phyloP scores from a whole-genome alignment of 2,113 vertebrate genomes.

The Phylloscopus trochilus region DNA sequence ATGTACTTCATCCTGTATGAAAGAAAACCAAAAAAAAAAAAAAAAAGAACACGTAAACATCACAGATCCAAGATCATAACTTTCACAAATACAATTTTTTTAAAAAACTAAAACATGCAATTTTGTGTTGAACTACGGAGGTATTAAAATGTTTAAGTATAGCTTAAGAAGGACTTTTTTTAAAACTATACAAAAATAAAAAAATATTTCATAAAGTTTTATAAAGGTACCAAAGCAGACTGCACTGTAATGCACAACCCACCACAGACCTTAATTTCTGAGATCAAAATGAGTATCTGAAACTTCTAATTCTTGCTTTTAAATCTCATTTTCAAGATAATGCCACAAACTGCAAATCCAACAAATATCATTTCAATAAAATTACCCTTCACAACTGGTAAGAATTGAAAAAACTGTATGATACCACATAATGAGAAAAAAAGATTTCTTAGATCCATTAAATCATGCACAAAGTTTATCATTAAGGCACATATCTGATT shows the following conservation, averaged over 20 bases:
- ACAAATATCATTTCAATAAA: background rate
- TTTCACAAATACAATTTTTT: background rate
- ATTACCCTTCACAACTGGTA: background rate
- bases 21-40: background rate
- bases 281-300: background rate
- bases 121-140: background rate
- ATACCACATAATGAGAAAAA: background rate
- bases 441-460: background rate
- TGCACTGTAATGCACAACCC: background rate
- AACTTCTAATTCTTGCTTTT: background rate
- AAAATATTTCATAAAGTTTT: background rate
- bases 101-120: background rate
- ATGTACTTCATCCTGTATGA: conserved; percentile 91
- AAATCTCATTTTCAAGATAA: background rate
- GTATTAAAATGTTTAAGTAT: background rate
- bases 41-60: background rate
- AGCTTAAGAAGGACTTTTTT: background rate
- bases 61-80: background rate
- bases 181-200: background rate
- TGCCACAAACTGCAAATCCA: background rate
- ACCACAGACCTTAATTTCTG: background rate
- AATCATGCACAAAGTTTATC: background rate
- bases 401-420: background rate
- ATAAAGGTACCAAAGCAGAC: background rate
- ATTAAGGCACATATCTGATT: background rate